phyloP scores from a whole-genome alignment of 2,888 invertebrate genomes.

The Pilophorus perplexus region DNA sequence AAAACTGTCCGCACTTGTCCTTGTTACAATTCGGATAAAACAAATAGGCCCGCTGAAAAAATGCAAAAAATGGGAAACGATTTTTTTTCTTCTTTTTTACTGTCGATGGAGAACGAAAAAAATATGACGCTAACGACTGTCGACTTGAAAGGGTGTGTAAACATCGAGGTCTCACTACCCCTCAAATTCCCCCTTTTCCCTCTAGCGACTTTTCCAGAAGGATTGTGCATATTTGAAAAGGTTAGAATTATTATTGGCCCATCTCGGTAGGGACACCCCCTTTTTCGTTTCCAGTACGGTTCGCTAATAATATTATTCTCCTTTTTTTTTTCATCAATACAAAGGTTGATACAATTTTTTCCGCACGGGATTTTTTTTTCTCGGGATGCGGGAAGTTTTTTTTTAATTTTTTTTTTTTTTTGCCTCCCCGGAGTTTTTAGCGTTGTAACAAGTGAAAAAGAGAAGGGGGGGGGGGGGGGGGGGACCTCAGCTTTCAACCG shows the following conservation, averaged over 20 bases:
- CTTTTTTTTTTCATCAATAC: slow-evolving; percentile 31
- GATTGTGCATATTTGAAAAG: slow-evolving; percentile 39
- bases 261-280: slow-evolving; percentile 1
- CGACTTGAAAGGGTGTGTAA: slow-evolving; percentile 37
- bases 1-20: background rate
- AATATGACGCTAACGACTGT: slow-evolving; percentile 38
- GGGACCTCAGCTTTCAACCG: background rate
- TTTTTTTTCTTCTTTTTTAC: slow-evolving; percentile 10
- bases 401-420: background rate
- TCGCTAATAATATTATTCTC: slow-evolving; percentile 37
- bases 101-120: background rate
- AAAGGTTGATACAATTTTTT: slow-evolving; percentile 37
- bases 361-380: too few species aligned
- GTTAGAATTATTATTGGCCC: slow-evolving; percentile 38
- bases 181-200: background rate
- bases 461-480: background rate
- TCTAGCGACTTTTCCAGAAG: slow-evolving; percentile 20
- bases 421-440: background rate
- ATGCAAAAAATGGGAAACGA: slow-evolving; percentile 1
- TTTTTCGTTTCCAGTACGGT: background rate
- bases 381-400: slow-evolving; percentile 10
- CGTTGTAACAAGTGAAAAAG: slow-evolving; percentile 1
- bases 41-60: slow-evolving; percentile 8
- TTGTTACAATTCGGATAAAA: slow-evolving; percentile 22
- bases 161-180: slow-evolving; percentile 2